Evolutionary conservation across 2,797 vertebrate genomes (phyloP).

Genomic region (Urocyon cinereoargenteus): DNA sequence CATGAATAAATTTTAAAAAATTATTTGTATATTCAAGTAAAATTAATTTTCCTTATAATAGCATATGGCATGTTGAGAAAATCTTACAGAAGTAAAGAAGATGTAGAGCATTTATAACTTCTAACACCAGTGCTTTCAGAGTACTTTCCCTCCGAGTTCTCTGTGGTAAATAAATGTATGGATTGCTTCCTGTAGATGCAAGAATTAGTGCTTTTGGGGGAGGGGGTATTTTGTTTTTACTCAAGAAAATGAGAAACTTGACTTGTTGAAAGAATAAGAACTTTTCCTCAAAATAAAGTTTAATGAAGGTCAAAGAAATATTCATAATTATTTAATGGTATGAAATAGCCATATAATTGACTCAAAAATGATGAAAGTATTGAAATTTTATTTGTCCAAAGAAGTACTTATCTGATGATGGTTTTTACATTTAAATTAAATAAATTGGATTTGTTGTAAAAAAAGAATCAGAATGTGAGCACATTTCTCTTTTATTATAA

Average conservation of each 20-base stretch:
- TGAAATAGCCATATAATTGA: constrained; percentile 16
- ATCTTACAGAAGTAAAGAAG: not conserved
- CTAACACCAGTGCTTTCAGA: not conserved
- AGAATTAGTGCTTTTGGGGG: not conserved
- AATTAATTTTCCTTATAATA: constrained; percentile 36
- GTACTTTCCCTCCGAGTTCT: constrained; percentile 5
- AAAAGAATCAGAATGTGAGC: not conserved
- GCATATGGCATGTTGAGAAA: not conserved
- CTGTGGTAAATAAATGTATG: constrained; percentile 13
- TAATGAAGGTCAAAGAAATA: not conserved
- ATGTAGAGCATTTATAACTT: not conserved
- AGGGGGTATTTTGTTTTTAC: not conserved
- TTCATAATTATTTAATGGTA: not conserved
- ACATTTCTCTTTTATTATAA: constrained; percentile 31
- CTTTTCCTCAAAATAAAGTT: constrained; percentile 16
- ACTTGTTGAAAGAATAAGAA: not conserved
- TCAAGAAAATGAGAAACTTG: constrained; percentile 50
- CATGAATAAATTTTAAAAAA: not conserved
- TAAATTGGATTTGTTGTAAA: not conserved
- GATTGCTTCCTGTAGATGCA: not conserved
- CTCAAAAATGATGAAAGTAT: not conserved
- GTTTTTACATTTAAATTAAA: not conserved
- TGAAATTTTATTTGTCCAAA: constrained; percentile 27
- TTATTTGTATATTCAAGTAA: constrained; percentile 1
- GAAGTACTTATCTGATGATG: not conserved